Evolutionary conservation across 2,797 vertebrate species (phyloP).

Genomic region (Phataginus tetradactyla): DNA sequence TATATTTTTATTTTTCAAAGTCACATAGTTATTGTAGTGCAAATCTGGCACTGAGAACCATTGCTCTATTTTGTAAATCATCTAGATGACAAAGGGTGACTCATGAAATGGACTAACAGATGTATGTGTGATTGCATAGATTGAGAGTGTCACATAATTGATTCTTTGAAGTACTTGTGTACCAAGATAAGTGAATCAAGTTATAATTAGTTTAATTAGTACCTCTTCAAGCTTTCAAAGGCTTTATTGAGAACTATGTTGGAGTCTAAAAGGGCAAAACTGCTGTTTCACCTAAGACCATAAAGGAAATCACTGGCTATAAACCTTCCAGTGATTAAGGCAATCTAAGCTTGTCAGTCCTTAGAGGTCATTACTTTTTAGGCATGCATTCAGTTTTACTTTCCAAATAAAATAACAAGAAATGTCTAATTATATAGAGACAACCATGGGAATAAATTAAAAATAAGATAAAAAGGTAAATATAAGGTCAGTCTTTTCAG

Average conservation of each 20-base stretch:
- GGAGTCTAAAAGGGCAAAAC: background rate
- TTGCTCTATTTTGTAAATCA: background rate
- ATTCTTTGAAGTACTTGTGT: conserved; percentile 34
- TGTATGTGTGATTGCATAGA: background rate
- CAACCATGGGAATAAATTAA: background rate
- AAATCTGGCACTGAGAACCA: background rate
- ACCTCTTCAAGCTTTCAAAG: conserved; percentile 17
- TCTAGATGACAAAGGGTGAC: background rate
- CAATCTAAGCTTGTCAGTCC: background rate
- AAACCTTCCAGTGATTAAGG: background rate
- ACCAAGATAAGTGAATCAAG: conserved; percentile 1
- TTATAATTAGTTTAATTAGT: conserved; percentile 44
- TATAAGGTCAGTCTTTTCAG: background rate
- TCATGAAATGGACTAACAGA: background rate
- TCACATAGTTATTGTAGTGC: background rate
- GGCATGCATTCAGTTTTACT: background rate
- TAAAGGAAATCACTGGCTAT: conserved; percentile 20
- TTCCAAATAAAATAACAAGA: conserved; percentile 23
- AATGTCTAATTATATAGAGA: background rate
- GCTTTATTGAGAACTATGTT: conserved; percentile 2
- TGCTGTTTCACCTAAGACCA: background rate
- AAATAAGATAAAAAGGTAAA: background rate
- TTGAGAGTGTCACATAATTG: background rate
- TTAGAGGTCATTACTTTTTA: background rate
- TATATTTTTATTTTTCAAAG: background rate